A percentile compares a stretch with the other conserved stretches of the same genome.
phyloP scores from a whole-genome alignment of 1,140 invertebrate species.

The Cyphomyrmex costatus region DNA sequence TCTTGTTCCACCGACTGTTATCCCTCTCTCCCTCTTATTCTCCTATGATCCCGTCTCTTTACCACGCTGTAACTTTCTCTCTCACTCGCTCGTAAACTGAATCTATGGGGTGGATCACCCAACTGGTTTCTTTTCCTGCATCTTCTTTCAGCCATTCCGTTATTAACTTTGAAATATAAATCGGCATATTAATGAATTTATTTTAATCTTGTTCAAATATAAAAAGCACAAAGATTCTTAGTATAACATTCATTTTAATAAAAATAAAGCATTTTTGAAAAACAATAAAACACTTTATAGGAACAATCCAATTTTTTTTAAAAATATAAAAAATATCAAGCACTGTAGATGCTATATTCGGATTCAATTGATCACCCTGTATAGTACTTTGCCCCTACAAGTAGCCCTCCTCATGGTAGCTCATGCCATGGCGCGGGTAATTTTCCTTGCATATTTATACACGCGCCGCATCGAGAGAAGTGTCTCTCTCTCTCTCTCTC shows the following conservation, averaged over 20 bases:
- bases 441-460: conserved; percentile 77
- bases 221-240: not conserved
- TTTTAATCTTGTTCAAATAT: not conserved
- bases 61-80: conserved; percentile 37
- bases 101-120: conserved; percentile 4
- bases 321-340: not conserved
- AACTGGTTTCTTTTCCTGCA: not conserved
- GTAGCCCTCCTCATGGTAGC: conserved; percentile 61
- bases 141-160: not conserved
- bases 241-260: not conserved
- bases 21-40: conserved; percentile 66
- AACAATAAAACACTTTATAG: not conserved
- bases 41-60: conserved; percentile 13
- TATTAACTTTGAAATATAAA: not conserved
- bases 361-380: conserved; percentile 28
- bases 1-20: conserved; percentile 75
- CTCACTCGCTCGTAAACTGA: conserved; percentile 6
- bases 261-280: not conserved
- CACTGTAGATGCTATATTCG: not conserved
- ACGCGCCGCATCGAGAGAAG: conserved; percentile 69
- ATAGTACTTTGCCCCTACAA: conserved; percentile 50
- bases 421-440: conserved; percentile 66
- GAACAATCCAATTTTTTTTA: not conserved
- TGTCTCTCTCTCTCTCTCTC: conserved; percentile 6
- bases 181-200: conserved; percentile 14